A percentile compares a stretch with the other conserved stretches of the same genome.
Evolutionary conservation across 2,113 vertebrate genomes (phyloP).

Genomic region (Equus quagga): DNA sequence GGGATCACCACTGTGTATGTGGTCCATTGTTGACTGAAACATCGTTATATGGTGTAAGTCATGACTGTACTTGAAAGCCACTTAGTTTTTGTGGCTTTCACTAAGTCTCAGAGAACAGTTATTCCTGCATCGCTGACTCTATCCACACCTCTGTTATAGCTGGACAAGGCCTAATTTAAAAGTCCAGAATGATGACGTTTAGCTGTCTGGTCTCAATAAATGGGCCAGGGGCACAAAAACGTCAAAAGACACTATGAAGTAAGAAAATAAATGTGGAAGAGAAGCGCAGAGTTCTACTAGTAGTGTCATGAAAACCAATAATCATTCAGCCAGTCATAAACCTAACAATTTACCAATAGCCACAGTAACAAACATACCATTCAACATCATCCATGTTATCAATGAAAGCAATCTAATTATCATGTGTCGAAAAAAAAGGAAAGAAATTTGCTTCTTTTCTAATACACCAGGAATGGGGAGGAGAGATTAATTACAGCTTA

Average conservation of each 20-base stretch:
- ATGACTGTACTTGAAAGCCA: neutral
- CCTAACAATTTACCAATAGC: constrained; percentile 13
- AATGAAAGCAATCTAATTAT: constrained; percentile 64
- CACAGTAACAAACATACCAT: constrained; percentile 41
- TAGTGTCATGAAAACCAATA: neutral
- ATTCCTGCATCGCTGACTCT: neutral
- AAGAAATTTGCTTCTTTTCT: constrained; percentile 54
- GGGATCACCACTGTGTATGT: too few species aligned
- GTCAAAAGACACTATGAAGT: neutral
- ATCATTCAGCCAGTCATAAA: constrained; percentile 17
- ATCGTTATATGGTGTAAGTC: too few species aligned
- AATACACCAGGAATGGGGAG: constrained; percentile 58
- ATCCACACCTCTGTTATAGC: neutral
- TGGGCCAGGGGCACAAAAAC: neutral
- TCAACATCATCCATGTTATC: constrained; percentile 45
- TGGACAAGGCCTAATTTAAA: neutral
- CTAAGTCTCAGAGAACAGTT: neutral
- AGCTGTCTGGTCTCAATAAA: neutral
- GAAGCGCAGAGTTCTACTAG: neutral
- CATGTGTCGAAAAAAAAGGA: constrained; percentile 35
- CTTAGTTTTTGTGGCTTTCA: neutral
- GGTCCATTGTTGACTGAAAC: too few species aligned
- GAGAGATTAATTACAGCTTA: constrained; percentile 67
- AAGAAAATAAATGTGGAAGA: neutral
- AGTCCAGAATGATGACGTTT: neutral